Evolutionary conservation across 2,113 vertebrate species (phyloP).

Genomic region (Heterocephalus glaber): DNA sequence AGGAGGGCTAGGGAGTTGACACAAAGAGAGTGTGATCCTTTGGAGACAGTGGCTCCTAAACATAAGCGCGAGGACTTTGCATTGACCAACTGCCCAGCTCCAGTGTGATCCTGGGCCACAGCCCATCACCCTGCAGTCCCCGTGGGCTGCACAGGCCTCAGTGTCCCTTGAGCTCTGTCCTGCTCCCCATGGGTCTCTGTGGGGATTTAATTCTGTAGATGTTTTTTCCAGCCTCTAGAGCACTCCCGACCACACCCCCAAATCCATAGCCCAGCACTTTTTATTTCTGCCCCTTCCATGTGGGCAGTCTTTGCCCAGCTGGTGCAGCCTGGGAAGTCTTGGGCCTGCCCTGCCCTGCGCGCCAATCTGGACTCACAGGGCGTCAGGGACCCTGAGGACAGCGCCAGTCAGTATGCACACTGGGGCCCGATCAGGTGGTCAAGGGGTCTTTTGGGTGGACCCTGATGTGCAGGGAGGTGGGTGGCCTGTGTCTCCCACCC

Average conservation of each 20-base stretch:
- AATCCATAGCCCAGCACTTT: not conserved
- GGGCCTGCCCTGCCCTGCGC: not conserved
- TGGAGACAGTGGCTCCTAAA: not conserved
- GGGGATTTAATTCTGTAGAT: not conserved
- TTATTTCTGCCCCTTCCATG: not conserved
- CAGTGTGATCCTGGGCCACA: not conserved
- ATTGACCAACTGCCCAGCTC: accelerated
- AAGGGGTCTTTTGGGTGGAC: accelerated
- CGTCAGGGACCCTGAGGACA: not conserved
- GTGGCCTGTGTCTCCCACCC: accelerated
- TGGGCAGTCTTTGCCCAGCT: not conserved
- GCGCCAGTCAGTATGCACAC: not conserved
- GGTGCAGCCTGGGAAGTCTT: not conserved
- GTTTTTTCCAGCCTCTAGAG: not conserved
- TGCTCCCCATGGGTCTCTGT: accelerated
- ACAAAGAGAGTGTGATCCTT: not conserved
- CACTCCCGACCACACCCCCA: not conserved
- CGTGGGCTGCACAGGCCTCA: not conserved
- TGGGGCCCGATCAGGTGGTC: not conserved
- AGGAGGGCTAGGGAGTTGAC: not conserved
- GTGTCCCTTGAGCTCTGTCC: accelerated
- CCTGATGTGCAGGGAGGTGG: accelerated
- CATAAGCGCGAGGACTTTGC: accelerated
- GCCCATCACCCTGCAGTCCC: not conserved
- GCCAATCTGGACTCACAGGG: accelerated